A percentile compares a stretch with the other conserved stretches of the same genome.
Evolutionary conservation across 2,113 vertebrate species (phyloP).

Genomic region (Haemorhous mexicanus): DNA sequence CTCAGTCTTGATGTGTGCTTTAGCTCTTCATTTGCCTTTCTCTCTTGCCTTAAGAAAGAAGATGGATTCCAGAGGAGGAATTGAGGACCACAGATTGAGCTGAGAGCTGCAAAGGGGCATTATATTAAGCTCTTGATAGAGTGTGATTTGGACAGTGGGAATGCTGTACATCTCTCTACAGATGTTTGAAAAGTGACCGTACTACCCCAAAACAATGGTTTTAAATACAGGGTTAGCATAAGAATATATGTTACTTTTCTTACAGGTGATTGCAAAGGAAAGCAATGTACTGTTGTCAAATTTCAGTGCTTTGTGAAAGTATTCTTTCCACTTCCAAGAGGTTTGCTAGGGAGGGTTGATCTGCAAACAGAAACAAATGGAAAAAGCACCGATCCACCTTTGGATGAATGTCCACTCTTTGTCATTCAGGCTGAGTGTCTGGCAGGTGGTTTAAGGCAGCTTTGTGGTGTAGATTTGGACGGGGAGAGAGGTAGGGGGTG

Average conservation of each 20-base stretch:
- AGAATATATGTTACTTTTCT: neutral
- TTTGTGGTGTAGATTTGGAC: neutral
- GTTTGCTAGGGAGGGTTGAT: neutral
- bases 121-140: neutral
- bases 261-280: neutral
- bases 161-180: neutral
- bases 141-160: neutral
- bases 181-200: neutral
- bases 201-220: neutral
- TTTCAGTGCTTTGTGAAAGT: neutral
- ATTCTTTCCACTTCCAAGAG: neutral
- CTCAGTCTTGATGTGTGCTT: neutral
- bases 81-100: neutral
- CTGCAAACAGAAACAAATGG: neutral
- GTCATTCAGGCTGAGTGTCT: neutral
- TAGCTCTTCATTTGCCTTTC: neutral
- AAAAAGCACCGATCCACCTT: neutral
- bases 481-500: neutral
- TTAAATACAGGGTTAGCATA: neutral
- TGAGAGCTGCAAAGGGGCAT: neutral
- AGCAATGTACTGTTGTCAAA: neutral
- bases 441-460: neutral
- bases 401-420: neutral
- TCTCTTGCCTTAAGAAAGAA: neutral
- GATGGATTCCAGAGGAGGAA: neutral